phyloP scores from a whole-genome alignment of 2,888 invertebrate species.

The Agrenia bidenticulata region DNA sequence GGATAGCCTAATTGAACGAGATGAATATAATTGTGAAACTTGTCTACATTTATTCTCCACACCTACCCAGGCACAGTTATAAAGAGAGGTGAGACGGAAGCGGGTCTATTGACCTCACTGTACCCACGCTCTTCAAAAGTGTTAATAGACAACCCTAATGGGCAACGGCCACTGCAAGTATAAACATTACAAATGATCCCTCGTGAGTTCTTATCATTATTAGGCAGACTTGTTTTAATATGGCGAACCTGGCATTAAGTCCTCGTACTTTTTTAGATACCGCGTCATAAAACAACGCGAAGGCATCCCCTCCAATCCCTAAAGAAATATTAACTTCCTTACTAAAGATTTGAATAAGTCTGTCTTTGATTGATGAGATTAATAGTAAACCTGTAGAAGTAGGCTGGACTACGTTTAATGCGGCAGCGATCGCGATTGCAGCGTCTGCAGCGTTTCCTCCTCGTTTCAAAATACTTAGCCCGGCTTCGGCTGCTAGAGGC shows the following conservation, averaged over 20 bases:
- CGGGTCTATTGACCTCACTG: slow-evolving; percentile 45
- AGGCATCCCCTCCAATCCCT: slow-evolving; percentile 57
- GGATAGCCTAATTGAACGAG: too few species aligned
- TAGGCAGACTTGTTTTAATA: too few species aligned
- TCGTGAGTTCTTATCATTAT: too few species aligned
- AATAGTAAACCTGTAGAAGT: slow-evolving; percentile 55
- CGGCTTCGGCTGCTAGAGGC: slow-evolving; percentile 46
- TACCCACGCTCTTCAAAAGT: slow-evolving; percentile 40
- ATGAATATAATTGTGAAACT: not conserved
- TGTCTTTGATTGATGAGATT: not conserved
- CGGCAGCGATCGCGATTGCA: slow-evolving; percentile 57
- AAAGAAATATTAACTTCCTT: slow-evolving; percentile 15
- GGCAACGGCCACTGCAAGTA: slow-evolving; percentile 46
- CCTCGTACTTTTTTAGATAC: slow-evolving; percentile 54
- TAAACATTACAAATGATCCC: too few species aligned
- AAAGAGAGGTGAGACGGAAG: slow-evolving; percentile 36
- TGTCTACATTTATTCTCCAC: not conserved
- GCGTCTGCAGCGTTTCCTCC: slow-evolving; percentile 59
- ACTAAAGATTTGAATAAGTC: not conserved
- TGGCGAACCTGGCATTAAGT: slow-evolving; percentile 55
- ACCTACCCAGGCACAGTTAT: slow-evolving; percentile 51
- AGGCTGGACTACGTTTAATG: slow-evolving; percentile 57
- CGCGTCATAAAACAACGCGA: slow-evolving; percentile 56
- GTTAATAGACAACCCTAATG: slow-evolving; percentile 39
- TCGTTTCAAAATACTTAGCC: slow-evolving; percentile 54